Base-by-base conservation (phyloP, 2,797 vertebrate species). In the Micromesistius poutassou region DNA sequence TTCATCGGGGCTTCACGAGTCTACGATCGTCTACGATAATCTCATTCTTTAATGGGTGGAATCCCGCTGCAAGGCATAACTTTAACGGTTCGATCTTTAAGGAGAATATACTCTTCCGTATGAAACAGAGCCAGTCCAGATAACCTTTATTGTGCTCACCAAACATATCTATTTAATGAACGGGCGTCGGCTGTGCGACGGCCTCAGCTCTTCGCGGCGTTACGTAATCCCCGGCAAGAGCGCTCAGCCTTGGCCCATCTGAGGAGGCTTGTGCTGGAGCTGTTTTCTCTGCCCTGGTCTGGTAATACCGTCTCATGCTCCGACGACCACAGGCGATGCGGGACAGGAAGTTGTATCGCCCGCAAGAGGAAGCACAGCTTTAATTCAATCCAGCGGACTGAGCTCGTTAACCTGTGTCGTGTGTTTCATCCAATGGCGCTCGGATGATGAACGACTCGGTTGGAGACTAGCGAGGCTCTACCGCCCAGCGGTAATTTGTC, bases 381-480 rank as follows among this genome's bases (percentile, higher is more conserved):
- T 88, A 83, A 87, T 83, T 71, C 70, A 86, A 79, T 77, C 55
- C 74, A 38, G 72, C 76, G 80, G 76, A 66, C 28, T 9, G 30
- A 68, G 76, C 74, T 80, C 83, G 73, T 81, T 87, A 84, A 77
- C 83, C 75, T 82, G 75, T 86, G 81, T 74, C 83, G 77, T n/a
- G n/a, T n/a, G 88, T 81, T 76, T 77, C 10, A 38, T 80, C 71
- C 80, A 75, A 71, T 82, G 82, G 71, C 80, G 85, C 89, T 84
- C 83, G 74, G 74, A 87, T 82, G 80, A 87, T 85, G 77, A 85
- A 92, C 86, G 25, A 46, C 81, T 81, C 80, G 78, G 76, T 82
- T 46, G 72, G 66, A 28, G 72, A 72, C 76, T 74, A 78, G 31
- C 77, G 75, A 85, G 80, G 71, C 80, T 72, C 75, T 81, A 86